phyloP scores from a whole-genome alignment of 2,797 vertebrate genomes.

The Rhabdomys pumilio region DNA sequence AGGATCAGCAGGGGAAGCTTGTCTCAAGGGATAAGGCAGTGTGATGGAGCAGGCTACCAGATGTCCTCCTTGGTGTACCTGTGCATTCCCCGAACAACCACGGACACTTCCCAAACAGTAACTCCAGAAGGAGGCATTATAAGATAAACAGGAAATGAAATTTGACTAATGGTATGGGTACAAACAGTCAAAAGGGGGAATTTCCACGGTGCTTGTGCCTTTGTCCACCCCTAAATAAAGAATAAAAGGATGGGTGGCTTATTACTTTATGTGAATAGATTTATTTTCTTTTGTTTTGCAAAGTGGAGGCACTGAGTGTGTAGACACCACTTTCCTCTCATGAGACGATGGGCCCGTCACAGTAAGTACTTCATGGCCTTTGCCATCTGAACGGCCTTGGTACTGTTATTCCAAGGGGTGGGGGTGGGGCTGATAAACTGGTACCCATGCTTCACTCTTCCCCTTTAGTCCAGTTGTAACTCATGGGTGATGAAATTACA shows the following conservation, averaged over 20 bases:
- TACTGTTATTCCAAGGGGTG: not conserved
- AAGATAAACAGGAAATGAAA: not conserved
- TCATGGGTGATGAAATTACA: too few species aligned
- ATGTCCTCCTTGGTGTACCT: not conserved
- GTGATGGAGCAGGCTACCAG: too few species aligned
- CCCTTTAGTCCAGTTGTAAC: not conserved
- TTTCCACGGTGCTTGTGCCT: not conserved
- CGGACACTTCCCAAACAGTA: not conserved
- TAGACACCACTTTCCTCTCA: not conserved
- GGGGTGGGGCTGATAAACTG: not conserved
- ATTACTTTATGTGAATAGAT: not conserved
- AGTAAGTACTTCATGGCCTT: not conserved
- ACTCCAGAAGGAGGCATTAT: not conserved
- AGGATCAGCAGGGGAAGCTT: not conserved
- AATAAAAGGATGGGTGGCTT: not conserved
- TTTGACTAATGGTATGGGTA: not conserved
- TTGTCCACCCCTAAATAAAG: not conserved
- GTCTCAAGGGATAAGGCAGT: not conserved
- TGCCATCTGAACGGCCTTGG: not conserved
- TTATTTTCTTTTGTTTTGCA: not conserved
- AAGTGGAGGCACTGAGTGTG: not conserved
- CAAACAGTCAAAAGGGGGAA: not conserved
- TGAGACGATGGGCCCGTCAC: not conserved
- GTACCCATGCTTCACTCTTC: not conserved
- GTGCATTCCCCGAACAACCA: not conserved